Base-by-base conservation (phyloP, 2,888 invertebrate species). In the Ophonus ardosiacus region DNA sequence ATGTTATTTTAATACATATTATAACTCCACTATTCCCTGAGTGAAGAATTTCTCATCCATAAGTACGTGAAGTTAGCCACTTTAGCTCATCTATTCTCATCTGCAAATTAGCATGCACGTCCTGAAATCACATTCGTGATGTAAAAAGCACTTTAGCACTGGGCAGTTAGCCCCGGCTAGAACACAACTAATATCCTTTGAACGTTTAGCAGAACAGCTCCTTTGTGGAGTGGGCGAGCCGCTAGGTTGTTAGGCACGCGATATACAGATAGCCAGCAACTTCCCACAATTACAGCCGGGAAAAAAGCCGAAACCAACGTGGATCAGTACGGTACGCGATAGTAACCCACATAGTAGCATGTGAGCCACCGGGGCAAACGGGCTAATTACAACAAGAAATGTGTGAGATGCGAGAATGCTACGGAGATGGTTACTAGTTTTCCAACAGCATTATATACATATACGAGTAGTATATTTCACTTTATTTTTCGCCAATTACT, bases 271-370 rank as follows among this genome's bases (percentile, higher is more conserved):
- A 40, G 40, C 40, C 71, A 74, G 71, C 43, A 31, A 43, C 71
- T 74, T 74, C 71, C 71, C 71, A 74, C 71, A 74, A 74, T 74
- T 74, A 74, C 71, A 40, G 17, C 18, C 40, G 0, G 7, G 24
- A 68, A 38, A 68, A 68, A 68, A 38, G 8, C 71, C 18, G 15
- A 68, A 68, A 68, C 15, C n/a, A 40, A 74, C 43, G 10, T 8
- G 31, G 10, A 74, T 43, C n/a, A 18, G 71, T 74, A 74, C 43
- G 40, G 71, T 18, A 74, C 71, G 43, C 43, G 7, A 68, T 40
- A 68, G 43, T 74, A 74, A 74, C 71, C 71, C 43, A 74, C 71
- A 74, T 74, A 74, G 71, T 74, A 74, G 71, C 71, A 31, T 15
- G 71, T 43, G 71, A 43, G 43, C 43, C 18, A 43, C 7, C 68